Percentiles rank a stretch among this genome's conserved stretches.
phyloP scores from a whole-genome alignment of 2,888 invertebrate genomes.

The Heteromyza rotundicornis region DNA sequence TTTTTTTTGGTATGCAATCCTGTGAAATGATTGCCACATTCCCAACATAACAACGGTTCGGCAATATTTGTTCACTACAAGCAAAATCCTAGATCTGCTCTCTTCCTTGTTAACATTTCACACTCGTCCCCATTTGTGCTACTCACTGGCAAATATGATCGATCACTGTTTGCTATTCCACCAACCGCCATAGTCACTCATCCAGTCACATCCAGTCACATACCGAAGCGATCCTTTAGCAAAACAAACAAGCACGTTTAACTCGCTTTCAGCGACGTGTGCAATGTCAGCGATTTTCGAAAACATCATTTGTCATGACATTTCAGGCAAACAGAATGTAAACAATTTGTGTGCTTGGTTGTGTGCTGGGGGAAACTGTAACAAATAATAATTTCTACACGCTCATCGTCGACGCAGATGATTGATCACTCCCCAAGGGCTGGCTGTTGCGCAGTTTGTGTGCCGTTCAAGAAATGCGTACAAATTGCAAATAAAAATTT shows the following conservation, averaged over 20 bases:
- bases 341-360: not conserved
- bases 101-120: not conserved
- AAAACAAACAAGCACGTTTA: not conserved
- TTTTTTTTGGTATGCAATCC: too few relatives aligned
- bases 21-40: too few relatives aligned
- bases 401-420: not conserved
- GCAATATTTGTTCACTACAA: too few relatives aligned
- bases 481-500: conserved; percentile 1
- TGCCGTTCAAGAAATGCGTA: not conserved
- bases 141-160: too few relatives aligned
- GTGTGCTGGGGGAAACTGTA: not conserved
- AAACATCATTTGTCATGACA: conserved; percentile 3
- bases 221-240: not conserved
- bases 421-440: conserved; percentile 3
- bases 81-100: too few relatives aligned
- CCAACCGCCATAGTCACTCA: too few relatives aligned
- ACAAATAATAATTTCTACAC: not conserved
- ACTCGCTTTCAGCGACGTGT: not conserved
- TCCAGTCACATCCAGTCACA: too few relatives aligned
- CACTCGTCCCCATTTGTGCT: not conserved
- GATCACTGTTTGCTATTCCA: not conserved
- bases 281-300: not conserved
- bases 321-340: not conserved
- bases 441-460: not conserved
- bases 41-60: too few relatives aligned